Evolutionary conservation across 2,888 invertebrate genomes (phyloP), one percentile per base, ranked within the genome.

Genomic region (Merodon equestris): DNA sequence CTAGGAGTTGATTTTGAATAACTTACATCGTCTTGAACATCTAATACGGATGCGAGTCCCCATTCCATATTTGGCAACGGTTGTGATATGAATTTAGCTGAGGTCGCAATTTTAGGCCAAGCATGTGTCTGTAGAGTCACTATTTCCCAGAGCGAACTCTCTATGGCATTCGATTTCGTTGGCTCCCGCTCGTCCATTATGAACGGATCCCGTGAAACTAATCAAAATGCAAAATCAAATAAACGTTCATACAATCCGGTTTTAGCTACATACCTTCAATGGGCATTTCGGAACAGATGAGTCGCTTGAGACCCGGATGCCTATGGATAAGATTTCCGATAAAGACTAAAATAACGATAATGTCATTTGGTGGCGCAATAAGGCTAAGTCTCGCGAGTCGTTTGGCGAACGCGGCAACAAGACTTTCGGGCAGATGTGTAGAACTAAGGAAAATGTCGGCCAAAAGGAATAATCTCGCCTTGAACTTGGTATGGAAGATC

Each of bases 361-460:
- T 92, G 86, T 96, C 95, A 79, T 94, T 93, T 0, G 96, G 92
- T 1, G 96, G 94, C 3, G 97, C 97, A 18, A 94, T 91, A 67
- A 98, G 90, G 14, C 95, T 93, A 75, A 99, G 90, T 3, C 98
- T 92, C 0, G 96, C 93, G 81, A 98, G 88, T 44, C 96, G 93
- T 89, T 99, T 99, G 1, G 94, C 94, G 88, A 98, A 99, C 1
- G 98, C 96, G 0, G 97, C 98, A 7, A 97, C 96, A 83, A 98
- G 88, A 82, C 93, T 93, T 85, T 96, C 96, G 0, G 98, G 97
- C 77, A 99, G 90, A 90, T 98, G 97, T 0, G 96, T 96, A 50
- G 98, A 99, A 73, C 95, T 94, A 18, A 99, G 91, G 89, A 99
- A 98, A 79, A 97, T 91, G 86, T 98, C 96, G 0, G 96, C 92